Base-by-base conservation (phyloP, 2,888 invertebrate genomes). In the Drosophila melanosoma region DNA sequence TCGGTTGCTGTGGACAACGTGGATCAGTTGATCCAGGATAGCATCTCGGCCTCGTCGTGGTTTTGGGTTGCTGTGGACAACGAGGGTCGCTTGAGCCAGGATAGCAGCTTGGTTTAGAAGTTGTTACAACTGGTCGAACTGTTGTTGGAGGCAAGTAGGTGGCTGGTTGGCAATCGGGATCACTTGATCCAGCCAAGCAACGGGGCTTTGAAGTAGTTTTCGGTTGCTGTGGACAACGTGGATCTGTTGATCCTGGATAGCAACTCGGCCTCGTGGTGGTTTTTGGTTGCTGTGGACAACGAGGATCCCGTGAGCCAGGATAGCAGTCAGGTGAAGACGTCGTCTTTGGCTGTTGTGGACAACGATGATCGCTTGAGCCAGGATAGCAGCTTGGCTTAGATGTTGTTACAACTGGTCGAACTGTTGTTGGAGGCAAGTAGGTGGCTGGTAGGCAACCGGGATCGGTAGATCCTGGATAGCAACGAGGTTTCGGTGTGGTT, bases 151-250 rank as follows among this genome's bases (percentile, higher is more conserved):
- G 62, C 0, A 62, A 5, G 6, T 62, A 62, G 15, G 62, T 62
- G 2, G 54, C 20, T 15, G 54, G 36, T 29, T 36, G 67, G 17
- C 56, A 60, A 8, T 57, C 62, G 20, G 91, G 91, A 77, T 93
- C 93, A 0, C 52, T 77, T 2, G 92, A 90, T 2, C 93, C 93
- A 5, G 92, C 92, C 59, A 88, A 93, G 60, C 93, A 93, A 0
- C 29, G 29, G 0, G 76, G 74, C 32, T 29, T 45, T 1, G 49
- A 10, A 1, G 72, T 52, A 1, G 79, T 66, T 49, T 78, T 69
- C 1, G 54, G 48, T 3, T n/a, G 10, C 12, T 62, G 45, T 15
- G 61, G 67, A 42, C 77, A 77, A 17, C 48, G 67, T 1, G 93
- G 92, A 73, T 77, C 92, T 6, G 49, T 78, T 5, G 90, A 89